Base-by-base conservation (phyloP, 1,140 invertebrate genomes). In the Zophobas atratus region DNA sequence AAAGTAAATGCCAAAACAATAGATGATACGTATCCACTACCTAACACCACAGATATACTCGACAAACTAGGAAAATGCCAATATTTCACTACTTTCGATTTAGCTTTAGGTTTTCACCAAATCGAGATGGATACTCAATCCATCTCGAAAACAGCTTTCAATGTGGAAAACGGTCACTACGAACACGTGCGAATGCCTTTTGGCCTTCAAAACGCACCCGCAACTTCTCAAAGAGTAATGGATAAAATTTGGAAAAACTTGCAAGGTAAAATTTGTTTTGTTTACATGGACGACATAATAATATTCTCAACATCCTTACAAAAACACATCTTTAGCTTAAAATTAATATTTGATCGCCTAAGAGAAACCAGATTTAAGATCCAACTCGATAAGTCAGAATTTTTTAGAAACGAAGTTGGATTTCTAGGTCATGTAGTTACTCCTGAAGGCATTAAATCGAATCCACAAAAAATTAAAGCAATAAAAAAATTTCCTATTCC, bases 151-250 rank as follows among this genome's bases (percentile, higher is more conserved):
- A 20, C 49, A 20, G 34, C 71, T 38, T 73, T 73, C 38, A 73
- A 35, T 32, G 51, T 73, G 0, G 20, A 73, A 51, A 20, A 20
- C 20, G 20, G 20, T 20, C 20, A 55, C 36, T 73, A 73, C 36
- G 71, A 73, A 20, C 55, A 35, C n/a, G 20, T 51, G 0, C 33
- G 71, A 32, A 73, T 55, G 49, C 71, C 49, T n/a, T 73, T 73
- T 6, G 71, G 71, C 1, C 39, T 73, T 6, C 53, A 73, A 55
- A 73, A 41, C 76, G 38, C 36, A 77, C 49, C 79, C 81, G 48
- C 79, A 75, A 79, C 8, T 67, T 38, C 83, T 34, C 51, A 70
- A 1, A 67, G 57, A 39, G 79, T 82, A 79, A 80, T 83, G 6
- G 46, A 74, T 35, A 77, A 80, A 49, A 80, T 84, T 75, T 51